These are phyloP conservation scores for Onthophagus sagittarius DNA, from an alignment of 2,888 invertebrate species.

Conservation along the genomic window DNA sequence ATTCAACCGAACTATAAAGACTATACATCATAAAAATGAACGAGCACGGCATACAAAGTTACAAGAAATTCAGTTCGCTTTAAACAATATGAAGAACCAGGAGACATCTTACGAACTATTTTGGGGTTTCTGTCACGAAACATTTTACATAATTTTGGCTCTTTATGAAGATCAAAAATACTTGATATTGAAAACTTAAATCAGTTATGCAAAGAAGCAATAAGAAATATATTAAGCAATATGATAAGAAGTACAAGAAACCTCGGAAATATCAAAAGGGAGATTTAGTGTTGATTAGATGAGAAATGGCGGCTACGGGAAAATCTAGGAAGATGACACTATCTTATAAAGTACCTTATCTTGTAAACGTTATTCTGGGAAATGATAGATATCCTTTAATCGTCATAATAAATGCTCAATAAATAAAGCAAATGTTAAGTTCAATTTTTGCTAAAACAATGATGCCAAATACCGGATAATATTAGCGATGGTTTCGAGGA, in stretches of 20 bases:
- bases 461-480: too few relatives aligned
- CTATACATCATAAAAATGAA: conserved; percentile 8
- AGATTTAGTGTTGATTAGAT: conserved; percentile 11
- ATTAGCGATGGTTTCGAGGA: too few relatives aligned
- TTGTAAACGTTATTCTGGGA: too few relatives aligned
- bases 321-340: conserved; percentile 14
- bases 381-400: too few relatives aligned
- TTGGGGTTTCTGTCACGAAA: conserved; percentile 28
- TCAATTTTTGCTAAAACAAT: conserved; percentile 3
- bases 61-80: conserved; percentile 25
- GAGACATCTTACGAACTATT: too few relatives aligned
- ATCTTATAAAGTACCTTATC: conserved; percentile 3
- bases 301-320: conserved; percentile 13
- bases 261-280: conserved; percentile 10
- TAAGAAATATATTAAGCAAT: too few relatives aligned
- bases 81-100: conserved; percentile 30
- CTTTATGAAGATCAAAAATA: too few relatives aligned
- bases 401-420: too few relatives aligned
- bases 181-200: too few relatives aligned
- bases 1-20: too few relatives aligned
- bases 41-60: conserved; percentile 24
- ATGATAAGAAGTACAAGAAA: background rate
- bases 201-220: too few relatives aligned
- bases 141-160: conserved; percentile 8
- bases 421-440: conserved; percentile 14